These are phyloP conservation scores for Ichneumoninae sp. DNA, from an alignment of 2,888 invertebrate genomes.

Conservation along the genomic window DNA sequence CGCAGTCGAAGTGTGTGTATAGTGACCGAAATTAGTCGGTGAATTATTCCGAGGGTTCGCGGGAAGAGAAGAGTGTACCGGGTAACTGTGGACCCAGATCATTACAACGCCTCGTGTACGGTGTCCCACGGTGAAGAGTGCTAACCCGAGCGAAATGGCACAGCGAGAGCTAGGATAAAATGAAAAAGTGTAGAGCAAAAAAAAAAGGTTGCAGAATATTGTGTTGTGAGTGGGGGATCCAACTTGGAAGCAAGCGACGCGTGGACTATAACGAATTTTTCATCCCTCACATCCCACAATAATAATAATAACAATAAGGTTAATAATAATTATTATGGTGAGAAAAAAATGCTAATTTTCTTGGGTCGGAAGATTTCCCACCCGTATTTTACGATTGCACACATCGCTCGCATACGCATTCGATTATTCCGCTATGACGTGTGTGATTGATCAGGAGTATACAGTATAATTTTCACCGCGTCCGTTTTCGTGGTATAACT, in stretches of 20 bases:
- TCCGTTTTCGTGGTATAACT: constrained; percentile 4
- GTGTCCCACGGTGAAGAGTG: constrained; percentile 49
- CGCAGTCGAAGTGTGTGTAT: constrained; percentile 13
- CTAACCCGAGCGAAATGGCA: constrained; percentile 67
- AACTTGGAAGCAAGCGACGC: not conserved
- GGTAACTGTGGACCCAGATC: constrained; percentile 16
- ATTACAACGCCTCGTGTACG: constrained; percentile 32
- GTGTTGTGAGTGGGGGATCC: not conserved
- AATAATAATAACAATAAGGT: too few relatives aligned
- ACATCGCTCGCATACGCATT: not conserved
- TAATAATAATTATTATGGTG: not conserved
- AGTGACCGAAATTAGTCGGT: constrained; percentile 48
- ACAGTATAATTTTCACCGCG: constrained; percentile 28
- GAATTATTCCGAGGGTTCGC: constrained; percentile 26
- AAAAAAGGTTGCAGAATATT: constrained; percentile 64
- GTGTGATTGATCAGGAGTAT: constrained; percentile 17
- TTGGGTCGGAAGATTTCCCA: not conserved
- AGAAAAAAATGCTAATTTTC: not conserved
- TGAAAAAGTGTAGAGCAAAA: constrained; percentile 72
- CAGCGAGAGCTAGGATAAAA: constrained; percentile 54
- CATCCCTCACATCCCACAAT: not conserved
- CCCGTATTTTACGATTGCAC: not conserved
- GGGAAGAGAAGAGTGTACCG: constrained; percentile 22
- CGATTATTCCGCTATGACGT: not conserved
- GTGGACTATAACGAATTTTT: not conserved